These are phyloP conservation scores for Chrysemys picta DNA, from an alignment of 2,113 vertebrate species.

Conservation along the genomic window DNA sequence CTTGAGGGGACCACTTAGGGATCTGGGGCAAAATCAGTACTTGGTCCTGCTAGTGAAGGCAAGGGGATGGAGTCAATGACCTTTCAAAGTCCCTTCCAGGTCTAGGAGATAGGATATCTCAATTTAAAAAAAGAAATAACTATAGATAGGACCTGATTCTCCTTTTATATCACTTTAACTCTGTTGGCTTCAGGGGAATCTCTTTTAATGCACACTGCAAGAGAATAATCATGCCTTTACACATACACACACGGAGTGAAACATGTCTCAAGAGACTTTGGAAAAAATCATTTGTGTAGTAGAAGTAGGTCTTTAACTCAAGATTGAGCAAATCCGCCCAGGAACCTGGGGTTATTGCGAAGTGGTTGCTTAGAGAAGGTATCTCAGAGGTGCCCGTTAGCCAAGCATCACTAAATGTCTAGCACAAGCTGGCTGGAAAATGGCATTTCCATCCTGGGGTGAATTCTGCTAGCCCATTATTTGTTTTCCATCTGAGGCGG, in stretches of 20 bases:
- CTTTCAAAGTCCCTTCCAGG: no score
- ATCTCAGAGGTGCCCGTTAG: background rate
- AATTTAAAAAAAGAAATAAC: background rate
- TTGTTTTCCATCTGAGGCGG: background rate
- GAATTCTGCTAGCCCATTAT: background rate
- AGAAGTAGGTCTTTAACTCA: accelerated
- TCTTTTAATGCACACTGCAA: background rate
- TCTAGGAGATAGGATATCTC: no score
- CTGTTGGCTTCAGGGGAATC: background rate
- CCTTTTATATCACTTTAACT: conserved; percentile 17
- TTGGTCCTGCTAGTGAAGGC: no score
- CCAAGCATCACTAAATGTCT: background rate
- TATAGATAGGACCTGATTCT: background rate
- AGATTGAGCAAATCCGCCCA: accelerated
- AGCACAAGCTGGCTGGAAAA: background rate
- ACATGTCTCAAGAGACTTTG: background rate
- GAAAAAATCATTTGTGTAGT: background rate
- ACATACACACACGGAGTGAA: background rate
- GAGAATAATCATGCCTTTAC: background rate
- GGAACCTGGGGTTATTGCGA: background rate
- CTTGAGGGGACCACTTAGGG: no score
- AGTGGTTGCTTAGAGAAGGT: background rate
- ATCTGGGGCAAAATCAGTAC: no score
- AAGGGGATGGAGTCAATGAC: no score
- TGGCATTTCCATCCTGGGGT: background rate